Evolutionary conservation across 2,113 vertebrate species (phyloP).

Genomic region (Puffinus mauretanicus): DNA sequence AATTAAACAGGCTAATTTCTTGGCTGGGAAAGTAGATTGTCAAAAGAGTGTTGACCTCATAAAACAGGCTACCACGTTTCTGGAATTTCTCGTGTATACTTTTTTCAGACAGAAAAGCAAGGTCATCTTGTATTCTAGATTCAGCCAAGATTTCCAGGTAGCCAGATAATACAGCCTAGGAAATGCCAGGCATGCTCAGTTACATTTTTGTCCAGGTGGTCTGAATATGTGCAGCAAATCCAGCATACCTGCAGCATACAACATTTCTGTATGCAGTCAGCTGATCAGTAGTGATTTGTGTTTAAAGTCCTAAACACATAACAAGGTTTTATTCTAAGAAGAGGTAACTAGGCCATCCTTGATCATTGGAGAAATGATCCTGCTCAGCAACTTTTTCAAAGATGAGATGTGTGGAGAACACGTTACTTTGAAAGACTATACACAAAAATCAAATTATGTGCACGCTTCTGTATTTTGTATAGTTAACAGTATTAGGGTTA

Average conservation of each 20-base stretch:
- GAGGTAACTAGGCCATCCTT: background rate
- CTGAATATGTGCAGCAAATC: background rate
- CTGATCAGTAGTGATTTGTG: background rate
- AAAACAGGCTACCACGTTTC: background rate
- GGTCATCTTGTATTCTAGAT: background rate
- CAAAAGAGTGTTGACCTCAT: background rate
- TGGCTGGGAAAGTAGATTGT: background rate
- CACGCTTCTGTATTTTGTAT: background rate
- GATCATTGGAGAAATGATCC: background rate
- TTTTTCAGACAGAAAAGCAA: background rate
- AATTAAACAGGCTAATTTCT: background rate
- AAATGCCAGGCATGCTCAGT: background rate
- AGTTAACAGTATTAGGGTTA: background rate
- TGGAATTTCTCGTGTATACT: background rate
- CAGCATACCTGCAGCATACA: background rate
- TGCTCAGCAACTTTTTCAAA: background rate
- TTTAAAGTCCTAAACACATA: background rate
- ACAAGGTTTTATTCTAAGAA: background rate
- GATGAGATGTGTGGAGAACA: background rate
- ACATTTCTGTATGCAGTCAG: background rate
- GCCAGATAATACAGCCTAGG: background rate
- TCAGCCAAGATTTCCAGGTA: background rate
- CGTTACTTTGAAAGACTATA: background rate
- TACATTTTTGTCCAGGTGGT: background rate
- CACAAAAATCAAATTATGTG: background rate